phyloP scores from a whole-genome alignment of 2,113 vertebrate genomes.

The Brienomyrus longianalis region DNA sequence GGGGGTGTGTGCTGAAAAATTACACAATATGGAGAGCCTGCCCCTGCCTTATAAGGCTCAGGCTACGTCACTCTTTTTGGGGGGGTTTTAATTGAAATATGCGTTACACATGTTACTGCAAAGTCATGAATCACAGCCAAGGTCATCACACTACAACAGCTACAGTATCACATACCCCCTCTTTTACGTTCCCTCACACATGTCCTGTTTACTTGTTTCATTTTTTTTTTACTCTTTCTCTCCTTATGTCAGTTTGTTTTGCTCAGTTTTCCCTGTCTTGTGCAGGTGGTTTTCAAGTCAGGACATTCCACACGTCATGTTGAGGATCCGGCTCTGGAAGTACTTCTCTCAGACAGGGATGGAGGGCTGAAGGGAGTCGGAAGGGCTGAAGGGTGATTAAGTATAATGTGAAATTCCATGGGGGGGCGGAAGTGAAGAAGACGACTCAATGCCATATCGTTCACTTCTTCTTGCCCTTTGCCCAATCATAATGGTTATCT shows the following conservation, averaged over 20 bases:
- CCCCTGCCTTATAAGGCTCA: background rate
- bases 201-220: background rate
- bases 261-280: background rate
- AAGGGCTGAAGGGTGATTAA: background rate
- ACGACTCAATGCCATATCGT: background rate
- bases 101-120: background rate
- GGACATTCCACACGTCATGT: background rate
- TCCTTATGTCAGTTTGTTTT: background rate
- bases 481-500: background rate
- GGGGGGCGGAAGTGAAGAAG: background rate
- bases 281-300: background rate
- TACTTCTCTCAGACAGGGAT: background rate
- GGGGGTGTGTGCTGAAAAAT: background rate
- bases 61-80: background rate
- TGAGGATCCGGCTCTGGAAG: background rate
- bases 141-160: background rate
- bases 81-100: background rate
- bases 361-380: background rate
- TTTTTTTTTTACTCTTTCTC: background rate
- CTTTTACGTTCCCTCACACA: background rate
- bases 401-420: background rate
- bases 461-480: background rate
- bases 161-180: background rate
- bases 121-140: background rate
- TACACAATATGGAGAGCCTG: background rate